phyloP scores from a whole-genome alignment of 2,797 vertebrate species.

The Nyctalus aviator region DNA sequence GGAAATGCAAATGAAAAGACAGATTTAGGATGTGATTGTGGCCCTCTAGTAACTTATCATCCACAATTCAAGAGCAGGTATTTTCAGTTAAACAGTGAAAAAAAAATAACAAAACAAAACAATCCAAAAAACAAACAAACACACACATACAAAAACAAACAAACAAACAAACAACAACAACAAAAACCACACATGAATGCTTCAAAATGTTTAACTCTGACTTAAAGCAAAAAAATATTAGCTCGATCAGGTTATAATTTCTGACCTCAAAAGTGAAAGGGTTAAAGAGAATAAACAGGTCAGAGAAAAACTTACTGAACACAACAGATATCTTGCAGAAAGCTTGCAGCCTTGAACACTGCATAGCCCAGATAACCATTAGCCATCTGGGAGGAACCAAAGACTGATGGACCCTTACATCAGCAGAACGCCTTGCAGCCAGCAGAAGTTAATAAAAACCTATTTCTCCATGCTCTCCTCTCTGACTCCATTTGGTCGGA shows the following conservation, averaged over 20 bases:
- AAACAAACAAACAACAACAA: no score
- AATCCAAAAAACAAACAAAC: background rate
- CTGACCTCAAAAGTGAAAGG: background rate
- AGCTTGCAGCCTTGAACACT: no score
- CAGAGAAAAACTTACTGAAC: no score
- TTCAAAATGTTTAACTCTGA: background rate
- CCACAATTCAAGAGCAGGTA: background rate
- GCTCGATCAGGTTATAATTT: background rate
- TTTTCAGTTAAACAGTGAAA: conserved; percentile 32
- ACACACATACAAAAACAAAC: background rate
- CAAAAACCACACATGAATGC: background rate
- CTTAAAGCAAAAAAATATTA: background rate
- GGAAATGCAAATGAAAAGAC: background rate
- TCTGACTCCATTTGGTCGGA: no score
- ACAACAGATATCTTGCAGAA: no score
- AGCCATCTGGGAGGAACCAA: no score
- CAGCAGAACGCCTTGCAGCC: no score
- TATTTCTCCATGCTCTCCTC: no score
- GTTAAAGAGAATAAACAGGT: no score
- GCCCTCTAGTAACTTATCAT: background rate
- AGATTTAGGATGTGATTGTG: background rate
- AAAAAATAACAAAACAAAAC: background rate
- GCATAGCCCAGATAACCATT: no score
- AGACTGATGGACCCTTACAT: no score
- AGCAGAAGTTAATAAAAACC: no score